Evolutionary conservation across 2,797 vertebrate species (phyloP), one percentile per base, ranked within the genome.

Genomic region (Macropus fuliginosus): DNA sequence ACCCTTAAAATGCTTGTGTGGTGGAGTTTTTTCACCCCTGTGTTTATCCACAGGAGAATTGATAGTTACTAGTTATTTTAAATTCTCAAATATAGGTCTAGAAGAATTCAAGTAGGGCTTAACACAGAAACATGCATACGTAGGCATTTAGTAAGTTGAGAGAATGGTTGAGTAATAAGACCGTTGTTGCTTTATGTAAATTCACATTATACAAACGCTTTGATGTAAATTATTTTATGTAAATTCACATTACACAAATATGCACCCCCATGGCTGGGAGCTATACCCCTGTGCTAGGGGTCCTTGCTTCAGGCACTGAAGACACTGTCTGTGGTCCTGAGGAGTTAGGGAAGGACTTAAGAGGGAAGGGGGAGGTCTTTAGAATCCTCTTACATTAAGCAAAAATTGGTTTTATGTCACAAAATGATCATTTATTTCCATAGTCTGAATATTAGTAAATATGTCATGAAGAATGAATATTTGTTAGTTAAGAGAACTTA

Each of bases 1-100:
- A 81, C 21, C 2, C 66, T 81, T 81, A 46, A 81, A 46, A 81
- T 81, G 18, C 66, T 46, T 46, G 18, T 74, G 66, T 59, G 2
- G 2, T 31, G 11, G 5, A 18, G 18, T 0, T 40, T 9, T 5
- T 16, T 16, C 8, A 10, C 2, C 57, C 16, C n/a, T 21, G 6
- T 81, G 24, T 81, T 74, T 74, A 74, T 74, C n/a, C 16, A 11
- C 46, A 9, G 16, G n/a, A 81, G n/a, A 40, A 81, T 81, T 40
- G 34, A 74, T 40, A 40, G 66, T 34, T 34, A 34, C 31, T 14
- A 4, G 29, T 74, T 66, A 40, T 74, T n/a, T 74, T 18, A 74
- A 81, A 31, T 81, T 40, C 18, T 81, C n/a, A 81, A 46, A 24
- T 74, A 40, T 74, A 74, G 18, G 21, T 46, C 11, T 46, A 81